Percentiles rank a stretch among this genome's conserved stretches.
These are phyloP conservation scores for Palythoa caribaeorum DNA, from an alignment of 92 coral and sea anemone genomes.

Conservation along the genomic window DNA sequence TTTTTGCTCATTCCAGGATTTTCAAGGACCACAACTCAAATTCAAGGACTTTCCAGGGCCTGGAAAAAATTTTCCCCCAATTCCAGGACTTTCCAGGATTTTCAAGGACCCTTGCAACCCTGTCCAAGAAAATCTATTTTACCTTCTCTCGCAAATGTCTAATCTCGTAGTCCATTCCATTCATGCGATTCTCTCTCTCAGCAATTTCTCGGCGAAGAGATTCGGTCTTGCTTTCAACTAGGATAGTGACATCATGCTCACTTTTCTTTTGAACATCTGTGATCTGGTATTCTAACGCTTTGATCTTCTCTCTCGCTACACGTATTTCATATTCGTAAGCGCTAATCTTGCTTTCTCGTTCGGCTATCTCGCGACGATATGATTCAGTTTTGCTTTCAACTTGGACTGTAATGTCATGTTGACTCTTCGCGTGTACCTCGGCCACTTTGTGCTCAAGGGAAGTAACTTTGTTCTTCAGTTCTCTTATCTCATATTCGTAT, in stretches of 20 bases:
- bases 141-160: conserved; percentile 40
- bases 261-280: conserved; percentile 38
- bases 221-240: conserved; percentile 48
- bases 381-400: conserved; percentile 33
- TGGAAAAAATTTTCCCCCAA: too few relatives aligned
- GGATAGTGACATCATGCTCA: conserved; percentile 59
- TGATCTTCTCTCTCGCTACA: conserved; percentile 22
- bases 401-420: conserved; percentile 47
- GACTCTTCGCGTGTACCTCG: conserved; percentile 31
- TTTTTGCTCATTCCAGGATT: too few relatives aligned
- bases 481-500: conserved; percentile 21
- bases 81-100: too few relatives aligned
- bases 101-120: too few relatives aligned
- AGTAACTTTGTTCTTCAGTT: conserved; percentile 34
- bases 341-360: conserved; percentile 44
- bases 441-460: conserved; percentile 17
- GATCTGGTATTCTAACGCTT: conserved; percentile 35
- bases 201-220: conserved; percentile 42
- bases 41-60: too few relatives aligned
- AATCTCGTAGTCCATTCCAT: conserved; percentile 34
- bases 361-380: conserved; percentile 38
- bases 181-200: conserved; percentile 35
- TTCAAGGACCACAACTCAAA: too few relatives aligned
- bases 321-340: conserved; percentile 33
- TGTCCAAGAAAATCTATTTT: neutral